Conservation (phyloP, 2,797 vertebrate species). For the Acanthornis magna region DNA sequence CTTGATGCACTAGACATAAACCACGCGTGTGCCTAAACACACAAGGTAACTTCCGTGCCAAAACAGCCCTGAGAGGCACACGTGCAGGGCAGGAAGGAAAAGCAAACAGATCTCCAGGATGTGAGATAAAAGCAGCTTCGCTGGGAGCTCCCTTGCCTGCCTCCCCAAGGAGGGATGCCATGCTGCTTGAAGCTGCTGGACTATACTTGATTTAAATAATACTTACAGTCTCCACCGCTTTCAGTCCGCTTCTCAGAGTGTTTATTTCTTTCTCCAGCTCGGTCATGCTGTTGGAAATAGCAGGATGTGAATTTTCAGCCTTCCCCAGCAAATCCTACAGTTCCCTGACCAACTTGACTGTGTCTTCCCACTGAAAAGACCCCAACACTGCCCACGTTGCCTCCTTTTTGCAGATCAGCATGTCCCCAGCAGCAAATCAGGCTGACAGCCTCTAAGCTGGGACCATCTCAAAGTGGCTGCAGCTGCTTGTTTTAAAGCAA, state of each 20-base stretch:
- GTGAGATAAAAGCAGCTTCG: conserved; percentile 23
- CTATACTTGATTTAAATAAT: conserved; percentile 3
- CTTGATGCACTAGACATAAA: neutral
- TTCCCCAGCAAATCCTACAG: neutral
- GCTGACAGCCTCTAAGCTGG: neutral
- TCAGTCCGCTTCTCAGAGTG: conserved; percentile 90
- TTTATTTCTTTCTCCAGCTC: conserved; percentile 97
- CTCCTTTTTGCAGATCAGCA: neutral
- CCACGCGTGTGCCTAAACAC: neutral
- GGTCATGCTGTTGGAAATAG: conserved; percentile 86
- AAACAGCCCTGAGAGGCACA: neutral
- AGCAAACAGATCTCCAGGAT: conserved; percentile 35
- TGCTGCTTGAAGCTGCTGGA: neutral
- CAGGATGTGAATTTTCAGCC: conserved; percentile 55
- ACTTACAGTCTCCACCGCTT: conserved; percentile 94
- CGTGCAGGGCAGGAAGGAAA: conserved; percentile 41
- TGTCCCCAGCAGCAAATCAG: neutral
- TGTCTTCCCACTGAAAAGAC: neutral
- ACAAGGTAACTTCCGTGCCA: neutral
- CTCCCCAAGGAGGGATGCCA: neutral
- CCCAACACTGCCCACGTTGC: neutral
- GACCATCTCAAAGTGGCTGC: neutral
- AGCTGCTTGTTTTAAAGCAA: neutral
- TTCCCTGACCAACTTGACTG: fast-evolving
- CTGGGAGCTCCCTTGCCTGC: neutral